phyloP scores from a whole-genome alignment of 2,797 vertebrate genomes.

The Lemur catta region DNA sequence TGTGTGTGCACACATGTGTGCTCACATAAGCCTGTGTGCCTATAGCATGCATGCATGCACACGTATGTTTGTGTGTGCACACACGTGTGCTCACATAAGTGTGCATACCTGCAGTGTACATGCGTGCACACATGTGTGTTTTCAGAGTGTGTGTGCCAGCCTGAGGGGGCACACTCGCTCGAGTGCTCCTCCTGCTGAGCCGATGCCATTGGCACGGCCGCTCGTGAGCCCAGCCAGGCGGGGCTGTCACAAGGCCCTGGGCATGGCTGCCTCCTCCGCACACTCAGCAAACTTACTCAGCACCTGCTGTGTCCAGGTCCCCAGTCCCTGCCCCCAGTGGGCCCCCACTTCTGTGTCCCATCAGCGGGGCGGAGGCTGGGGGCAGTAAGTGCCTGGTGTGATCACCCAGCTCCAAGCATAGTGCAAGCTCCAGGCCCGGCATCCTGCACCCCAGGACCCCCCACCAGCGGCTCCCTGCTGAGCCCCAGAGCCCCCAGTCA shows the following conservation, averaged over 20 bases:
- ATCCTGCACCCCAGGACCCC: accelerated
- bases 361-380: background rate
- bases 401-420: accelerated
- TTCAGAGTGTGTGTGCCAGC: background rate
- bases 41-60: no score
- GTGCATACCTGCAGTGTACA: no score
- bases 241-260: background rate
- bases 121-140: background rate
- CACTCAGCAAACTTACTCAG: background rate
- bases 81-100: no score
- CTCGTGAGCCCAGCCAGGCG: background rate
- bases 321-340: accelerated
- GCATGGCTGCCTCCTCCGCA: background rate
- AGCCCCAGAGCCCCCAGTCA: no score
- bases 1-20: no score
- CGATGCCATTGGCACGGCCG: background rate
- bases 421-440: accelerated
- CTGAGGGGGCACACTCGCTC: accelerated
- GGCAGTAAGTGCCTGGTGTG: background rate
- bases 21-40: no score
- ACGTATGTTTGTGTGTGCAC: no score
- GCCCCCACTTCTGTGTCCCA: background rate
- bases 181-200: background rate
- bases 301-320: background rate
- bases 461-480: background rate